These are phyloP conservation scores for Apocrypta bakeri DNA, from an alignment of 1,140 invertebrate species.

Conservation along the genomic window DNA sequence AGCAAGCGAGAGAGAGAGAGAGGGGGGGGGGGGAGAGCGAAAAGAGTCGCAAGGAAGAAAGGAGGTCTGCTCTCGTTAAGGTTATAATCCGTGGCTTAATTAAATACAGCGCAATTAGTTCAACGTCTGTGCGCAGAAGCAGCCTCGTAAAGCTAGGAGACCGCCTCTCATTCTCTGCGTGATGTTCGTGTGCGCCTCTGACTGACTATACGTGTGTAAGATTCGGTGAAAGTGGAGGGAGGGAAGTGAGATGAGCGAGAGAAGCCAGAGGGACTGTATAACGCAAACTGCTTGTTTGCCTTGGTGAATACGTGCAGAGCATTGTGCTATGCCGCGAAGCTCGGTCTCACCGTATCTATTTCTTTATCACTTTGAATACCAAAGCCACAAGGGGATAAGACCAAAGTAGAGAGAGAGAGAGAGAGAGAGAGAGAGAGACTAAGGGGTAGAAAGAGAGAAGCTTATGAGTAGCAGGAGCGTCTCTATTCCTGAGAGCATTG, in stretches of 20 bases:
- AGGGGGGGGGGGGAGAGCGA: constrained; percentile 48
- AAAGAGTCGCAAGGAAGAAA: constrained; percentile 25
- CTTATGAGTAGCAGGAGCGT: neutral
- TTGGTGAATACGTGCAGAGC: neutral
- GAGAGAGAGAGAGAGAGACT: neutral
- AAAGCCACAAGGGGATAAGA: neutral
- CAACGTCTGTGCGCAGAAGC: constrained; percentile 36
- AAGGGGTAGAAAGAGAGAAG: no score
- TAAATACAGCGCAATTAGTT: constrained; percentile 64
- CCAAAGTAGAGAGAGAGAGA: neutral
- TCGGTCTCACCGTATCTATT: constrained; percentile 3
- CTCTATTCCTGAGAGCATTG: neutral
- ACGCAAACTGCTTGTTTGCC: neutral
- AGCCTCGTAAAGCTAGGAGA: constrained; percentile 4
- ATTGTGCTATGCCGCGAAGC: neutral
- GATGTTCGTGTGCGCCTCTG: neutral
- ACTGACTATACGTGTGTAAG: neutral
- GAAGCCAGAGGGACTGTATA: neutral
- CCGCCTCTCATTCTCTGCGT: neutral
- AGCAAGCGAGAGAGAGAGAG: constrained; percentile 8
- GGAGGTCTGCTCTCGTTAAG: constrained; percentile 60
- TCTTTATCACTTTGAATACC: constrained; percentile 27
- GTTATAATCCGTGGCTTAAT: constrained; percentile 64
- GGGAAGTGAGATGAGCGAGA: no score
- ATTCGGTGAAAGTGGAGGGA: neutral